These are phyloP conservation scores for Paralinhomoeus sp. DNA, from an alignment of 2,888 invertebrate species.

Conservation along the genomic window DNA sequence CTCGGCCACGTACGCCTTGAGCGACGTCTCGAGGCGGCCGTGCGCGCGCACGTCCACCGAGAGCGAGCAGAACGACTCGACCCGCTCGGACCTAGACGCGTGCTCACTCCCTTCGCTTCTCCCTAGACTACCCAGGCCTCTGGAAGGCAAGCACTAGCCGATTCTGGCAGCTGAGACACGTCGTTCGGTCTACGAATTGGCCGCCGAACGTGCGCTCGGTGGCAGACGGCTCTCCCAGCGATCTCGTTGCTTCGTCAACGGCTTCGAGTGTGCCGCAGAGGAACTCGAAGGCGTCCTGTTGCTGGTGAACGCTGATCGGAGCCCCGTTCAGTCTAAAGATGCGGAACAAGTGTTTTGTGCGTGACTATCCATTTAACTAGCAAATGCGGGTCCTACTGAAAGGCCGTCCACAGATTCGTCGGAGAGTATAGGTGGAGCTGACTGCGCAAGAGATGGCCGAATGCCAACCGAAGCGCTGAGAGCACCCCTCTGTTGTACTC, in stretches of 20 bases:
- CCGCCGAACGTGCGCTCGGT: conserved; percentile 54
- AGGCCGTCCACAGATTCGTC: conserved; percentile 89
- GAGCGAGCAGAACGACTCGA: conserved; percentile 89
- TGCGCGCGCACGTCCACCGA: conserved; percentile 92
- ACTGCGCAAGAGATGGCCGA: conserved; percentile 82
- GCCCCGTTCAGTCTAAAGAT: conserved; percentile 42
- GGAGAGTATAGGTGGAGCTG: conserved; percentile 90
- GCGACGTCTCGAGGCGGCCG: conserved; percentile 75
- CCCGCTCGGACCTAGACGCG: conserved; percentile 82
- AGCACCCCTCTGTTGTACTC: conserved; percentile 76
- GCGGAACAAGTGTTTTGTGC: neutral
- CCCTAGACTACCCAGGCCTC: no score
- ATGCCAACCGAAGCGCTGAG: conserved; percentile 88
- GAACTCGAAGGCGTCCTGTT: conserved; percentile 95
- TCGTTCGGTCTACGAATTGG: conserved; percentile 92
- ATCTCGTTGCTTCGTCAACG: conserved; percentile 79
- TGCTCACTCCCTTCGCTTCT: conserved; percentile 9
- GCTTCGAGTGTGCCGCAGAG: conserved; percentile 90
- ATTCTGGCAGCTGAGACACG: conserved; percentile 93
- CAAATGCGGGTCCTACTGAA: conserved; percentile 40
- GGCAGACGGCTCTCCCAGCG: conserved; percentile 70
- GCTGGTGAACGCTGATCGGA: conserved; percentile 84
- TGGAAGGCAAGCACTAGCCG: no score
- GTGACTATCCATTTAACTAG: no score
- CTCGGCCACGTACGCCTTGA: conserved; percentile 78